These are phyloP conservation scores for Argynnis bischoffii DNA, from an alignment of 2,888 invertebrate genomes.

Conservation along the genomic window DNA sequence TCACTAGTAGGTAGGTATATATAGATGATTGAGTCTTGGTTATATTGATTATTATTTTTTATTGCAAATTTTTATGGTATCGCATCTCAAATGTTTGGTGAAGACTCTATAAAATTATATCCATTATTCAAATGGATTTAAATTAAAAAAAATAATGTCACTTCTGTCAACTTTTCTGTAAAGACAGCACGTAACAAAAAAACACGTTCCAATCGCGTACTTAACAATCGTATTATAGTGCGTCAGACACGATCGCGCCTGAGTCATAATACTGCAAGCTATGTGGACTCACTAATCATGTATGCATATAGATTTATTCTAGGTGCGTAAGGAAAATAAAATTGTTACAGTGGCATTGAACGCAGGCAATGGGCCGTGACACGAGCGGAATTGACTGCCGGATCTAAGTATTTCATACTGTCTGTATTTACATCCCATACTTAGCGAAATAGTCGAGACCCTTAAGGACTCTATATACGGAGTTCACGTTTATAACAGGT, in stretches of 20 bases:
- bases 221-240: background rate
- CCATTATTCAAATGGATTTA: no score
- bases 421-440: slow-evolving; percentile 17
- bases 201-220: no score
- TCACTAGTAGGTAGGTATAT: no score
- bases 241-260: no score
- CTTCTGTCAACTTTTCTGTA: no score
- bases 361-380: slow-evolving; percentile 62
- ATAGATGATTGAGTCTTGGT: no score
- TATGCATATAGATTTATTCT: slow-evolving; percentile 13
- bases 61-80: no score
- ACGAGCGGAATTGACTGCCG: slow-evolving; percentile 34
- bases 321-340: slow-evolving; percentile 21
- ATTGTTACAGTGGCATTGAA: slow-evolving; percentile 55
- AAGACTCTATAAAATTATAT: no score
- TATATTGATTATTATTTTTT: no score
- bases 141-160: no score
- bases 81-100: no score
- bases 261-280: background rate
- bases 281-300: background rate
- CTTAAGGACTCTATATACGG: slow-evolving; percentile 15
- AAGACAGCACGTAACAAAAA: no score
- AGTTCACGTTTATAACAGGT: background rate
- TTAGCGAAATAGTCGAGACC: background rate
- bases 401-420: slow-evolving; percentile 34